These are phyloP conservation scores for Monochamus saltuarius DNA, from an alignment of 1,140 invertebrate genomes.

Conservation along the genomic window DNA sequence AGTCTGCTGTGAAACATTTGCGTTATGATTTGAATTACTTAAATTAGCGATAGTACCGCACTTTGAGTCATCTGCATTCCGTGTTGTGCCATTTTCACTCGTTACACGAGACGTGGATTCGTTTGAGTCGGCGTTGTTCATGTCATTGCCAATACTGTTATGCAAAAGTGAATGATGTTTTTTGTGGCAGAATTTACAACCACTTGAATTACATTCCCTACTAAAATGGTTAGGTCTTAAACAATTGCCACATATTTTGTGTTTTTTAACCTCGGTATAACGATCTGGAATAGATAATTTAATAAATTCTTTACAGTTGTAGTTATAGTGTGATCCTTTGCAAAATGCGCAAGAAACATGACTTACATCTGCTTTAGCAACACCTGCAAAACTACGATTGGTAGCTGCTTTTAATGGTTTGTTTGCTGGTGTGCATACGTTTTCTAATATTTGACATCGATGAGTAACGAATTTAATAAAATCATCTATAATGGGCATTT, in stretches of 20 bases:
- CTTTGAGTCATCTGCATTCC: too few species aligned
- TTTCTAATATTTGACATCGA: constrained; percentile 19
- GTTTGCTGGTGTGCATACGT: neutral
- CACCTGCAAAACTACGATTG: neutral
- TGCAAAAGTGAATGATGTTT: constrained; percentile 19
- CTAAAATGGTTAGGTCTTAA: constrained; percentile 2
- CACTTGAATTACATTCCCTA: neutral
- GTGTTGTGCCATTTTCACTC: too few species aligned
- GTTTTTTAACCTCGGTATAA: constrained; percentile 7
- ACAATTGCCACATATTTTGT: constrained; percentile 17
- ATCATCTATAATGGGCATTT: constrained; percentile 1
- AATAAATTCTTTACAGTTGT: constrained; percentile 18
- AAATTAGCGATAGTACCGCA: too few species aligned
- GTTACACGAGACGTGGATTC: too few species aligned
- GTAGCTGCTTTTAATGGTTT: constrained; percentile 4
- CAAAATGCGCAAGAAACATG: constrained; percentile 14
- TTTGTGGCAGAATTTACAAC: constrained; percentile 6
- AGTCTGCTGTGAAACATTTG: too few species aligned
- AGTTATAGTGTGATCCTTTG: constrained; percentile 16
- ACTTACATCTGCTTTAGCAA: constrained; percentile 1
- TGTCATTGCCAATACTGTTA: too few species aligned
- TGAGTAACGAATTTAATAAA: constrained; percentile 11
- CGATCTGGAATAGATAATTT: constrained; percentile 5
- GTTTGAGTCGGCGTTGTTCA: too few species aligned
- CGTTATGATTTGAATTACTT: too few species aligned